Evolutionary conservation across 2,113 vertebrate species (phyloP), one percentile per base, ranked within the genome.

Genomic region (Sylvilagus bachmani): DNA sequence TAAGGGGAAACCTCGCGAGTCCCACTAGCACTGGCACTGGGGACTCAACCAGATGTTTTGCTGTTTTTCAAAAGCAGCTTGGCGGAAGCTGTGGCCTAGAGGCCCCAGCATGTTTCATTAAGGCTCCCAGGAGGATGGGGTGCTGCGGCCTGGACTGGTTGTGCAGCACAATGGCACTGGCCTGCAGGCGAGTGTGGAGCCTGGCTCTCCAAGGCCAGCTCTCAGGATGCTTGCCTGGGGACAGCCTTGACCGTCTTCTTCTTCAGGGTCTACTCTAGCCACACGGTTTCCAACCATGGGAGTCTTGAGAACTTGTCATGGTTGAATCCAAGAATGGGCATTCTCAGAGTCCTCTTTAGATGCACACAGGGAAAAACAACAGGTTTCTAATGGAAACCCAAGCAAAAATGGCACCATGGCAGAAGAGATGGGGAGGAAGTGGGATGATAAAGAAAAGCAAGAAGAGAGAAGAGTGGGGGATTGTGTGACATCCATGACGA

Each of bases 151-250:
- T 0, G 33, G 13, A 14, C 22, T 24, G 5, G 0, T 33, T 27
- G 21, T 10, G 5, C 1, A n/a, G n/a, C 27, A 2, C 3, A 0
- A 1, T 1, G 24, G 6, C 0, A 0, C 71, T 67, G 1, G 9
- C 14, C 24, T 0, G 33, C 0, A 2, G n/a, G 0, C 1, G 8
- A 9, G 5, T 1, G 2, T 36, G 22, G 84, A 58, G 74, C 69
- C 29, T 1, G 22, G 81, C 49, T 1, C 51, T 51, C 19, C 1
- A 29, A 21, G 51, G 4, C 13, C 3, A 17, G 67, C 25, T 16
- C 0, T 53, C 31, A 4, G 0, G 6, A 75, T 9, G 21, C 27
- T 0, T 0, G 0, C 2, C 49, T 55, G 11, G 14, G 22, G 24
- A 12, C 0, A 0, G 17, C 16, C 51, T 33, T 0, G 8, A 11